Base-by-base conservation (phyloP, 2,797 vertebrate genomes). In the Lagorchestes hirsutus region DNA sequence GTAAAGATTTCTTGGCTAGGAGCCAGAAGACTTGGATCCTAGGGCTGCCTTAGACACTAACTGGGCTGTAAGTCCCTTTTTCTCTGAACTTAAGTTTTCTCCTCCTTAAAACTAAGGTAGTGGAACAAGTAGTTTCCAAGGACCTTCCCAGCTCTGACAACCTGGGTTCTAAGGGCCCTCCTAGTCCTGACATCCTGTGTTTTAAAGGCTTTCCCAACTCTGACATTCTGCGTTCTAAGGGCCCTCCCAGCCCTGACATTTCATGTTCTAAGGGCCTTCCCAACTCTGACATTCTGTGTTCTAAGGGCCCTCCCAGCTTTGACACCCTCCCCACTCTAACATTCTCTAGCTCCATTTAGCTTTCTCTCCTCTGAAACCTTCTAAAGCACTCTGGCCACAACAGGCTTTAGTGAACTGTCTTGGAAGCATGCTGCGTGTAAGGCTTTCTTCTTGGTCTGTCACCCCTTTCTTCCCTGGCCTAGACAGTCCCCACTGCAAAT, bases 21-120 rank as follows among this genome's bases (percentile, higher is more conserved):
- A n/a, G 16, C 18, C 14, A 28, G 34, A 74, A 74, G 62, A n/a
- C 62, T 74, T 74, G 34, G 34, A 28, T 24, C 55, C 90, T 52
- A 29, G 50, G 12, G 0, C 90, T 93, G 40, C 55, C 18, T 31
- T 50, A 55, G 31, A 56, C 93, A 57, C 3, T 31, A 54, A 52
- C 0, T 18, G n/a, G n/a, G 0, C 40, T 16, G 5, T 24, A 27
- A 31, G 40, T 92, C 92, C 28, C 28, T 11, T 92, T 5, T 50
- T 95, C 62, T 46, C 90, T 34, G 12, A 50, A 31, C 59, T 91
- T 93, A 55, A 4, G 91, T 95, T 93, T 90, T 22, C 59, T 92
- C 27, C 2, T 91, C 56, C n/a, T 22, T 56, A 91, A 90, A 56
- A 10, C 24, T 87, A 74, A 24, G 27, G 8, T 27, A 11, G 54